Conservation (phyloP, 2,797 vertebrate species). For the Epinephelus malabaricus region DNA sequence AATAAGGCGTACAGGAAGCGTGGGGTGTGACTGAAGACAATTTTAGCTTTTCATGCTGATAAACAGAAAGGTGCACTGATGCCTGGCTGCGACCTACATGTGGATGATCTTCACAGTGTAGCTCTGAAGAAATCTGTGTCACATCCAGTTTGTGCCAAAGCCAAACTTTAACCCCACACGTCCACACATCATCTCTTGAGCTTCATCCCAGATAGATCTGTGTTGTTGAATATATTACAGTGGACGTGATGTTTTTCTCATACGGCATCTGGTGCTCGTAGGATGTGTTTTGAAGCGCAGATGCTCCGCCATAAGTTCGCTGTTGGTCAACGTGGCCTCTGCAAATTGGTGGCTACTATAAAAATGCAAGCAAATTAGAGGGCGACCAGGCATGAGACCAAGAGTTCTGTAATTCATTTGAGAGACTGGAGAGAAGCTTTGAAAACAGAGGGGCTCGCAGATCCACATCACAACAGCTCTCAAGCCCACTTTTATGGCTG, state of each 20-base stretch:
- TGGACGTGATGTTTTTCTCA: conserved; percentile 37
- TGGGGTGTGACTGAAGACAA: background rate
- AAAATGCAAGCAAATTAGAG: conserved; percentile 76
- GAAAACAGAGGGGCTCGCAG: conserved; percentile 17
- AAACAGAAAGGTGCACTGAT: conserved; percentile 5
- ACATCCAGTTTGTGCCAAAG: background rate
- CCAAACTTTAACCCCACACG: background rate
- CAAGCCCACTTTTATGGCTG: conserved; percentile 44
- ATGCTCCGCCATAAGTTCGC: conserved; percentile 41
- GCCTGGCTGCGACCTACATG: background rate
- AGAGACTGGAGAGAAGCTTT: conserved; percentile 38
- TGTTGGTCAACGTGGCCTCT: conserved; percentile 62
- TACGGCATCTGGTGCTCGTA: conserved; percentile 44
- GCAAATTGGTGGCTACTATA: conserved; percentile 76
- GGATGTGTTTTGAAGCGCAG: conserved; percentile 39
- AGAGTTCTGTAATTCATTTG: conserved; percentile 57
- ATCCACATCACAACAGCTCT: conserved; percentile 66
- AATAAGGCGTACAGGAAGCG: conserved; percentile 19
- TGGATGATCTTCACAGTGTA: background rate
- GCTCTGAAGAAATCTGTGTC: conserved; percentile 2
- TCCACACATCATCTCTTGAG: background rate
- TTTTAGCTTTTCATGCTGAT: conserved; percentile 22
- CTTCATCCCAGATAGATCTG: conserved; percentile 16
- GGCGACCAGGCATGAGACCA: conserved; percentile 25
- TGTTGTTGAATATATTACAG: conserved; percentile 25